Evolutionary conservation across 2,888 invertebrate genomes (phyloP).

Genomic region (Sminthurinus aureus): DNA sequence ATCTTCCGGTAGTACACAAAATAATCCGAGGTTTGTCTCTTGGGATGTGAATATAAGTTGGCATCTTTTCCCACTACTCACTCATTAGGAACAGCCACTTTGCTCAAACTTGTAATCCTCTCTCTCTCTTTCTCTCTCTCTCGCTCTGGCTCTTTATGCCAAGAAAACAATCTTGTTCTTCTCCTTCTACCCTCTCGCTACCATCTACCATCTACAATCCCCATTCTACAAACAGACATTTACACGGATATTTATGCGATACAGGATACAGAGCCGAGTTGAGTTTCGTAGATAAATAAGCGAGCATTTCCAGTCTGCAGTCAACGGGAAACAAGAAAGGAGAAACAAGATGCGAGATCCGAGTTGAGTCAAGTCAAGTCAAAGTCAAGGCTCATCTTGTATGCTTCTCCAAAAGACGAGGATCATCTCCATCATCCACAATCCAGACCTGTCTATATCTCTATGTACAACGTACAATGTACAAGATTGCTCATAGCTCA

Average conservation of each 20-base stretch:
- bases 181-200: neutral
- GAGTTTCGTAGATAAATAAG: neutral
- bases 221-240: neutral
- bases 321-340: neutral
- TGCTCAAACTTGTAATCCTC: conserved; percentile 44
- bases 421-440: conserved; percentile 10
- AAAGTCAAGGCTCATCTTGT: conserved; percentile 33
- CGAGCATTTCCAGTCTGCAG: neutral
- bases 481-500: neutral
- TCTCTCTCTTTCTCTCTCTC: conserved; percentile 23
- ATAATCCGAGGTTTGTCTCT: conserved; percentile 39
- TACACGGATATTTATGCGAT: neutral
- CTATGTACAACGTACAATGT: neutral
- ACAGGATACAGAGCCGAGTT: neutral
- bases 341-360: too few species aligned
- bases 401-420: conserved; percentile 19
- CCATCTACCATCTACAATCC: too few species aligned
- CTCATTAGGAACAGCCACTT: conserved; percentile 45
- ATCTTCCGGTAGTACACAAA: conserved; percentile 29
- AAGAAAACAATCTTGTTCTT: conserved; percentile 38
- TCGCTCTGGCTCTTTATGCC: neutral
- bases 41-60: conserved; percentile 40
- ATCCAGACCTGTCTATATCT: neutral
- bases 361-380: neutral
- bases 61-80: conserved; percentile 39